Evolutionary conservation across 2,888 invertebrate genomes (phyloP), one percentile per base, ranked within the genome.

Genomic region (Amphipoea lucens): DNA sequence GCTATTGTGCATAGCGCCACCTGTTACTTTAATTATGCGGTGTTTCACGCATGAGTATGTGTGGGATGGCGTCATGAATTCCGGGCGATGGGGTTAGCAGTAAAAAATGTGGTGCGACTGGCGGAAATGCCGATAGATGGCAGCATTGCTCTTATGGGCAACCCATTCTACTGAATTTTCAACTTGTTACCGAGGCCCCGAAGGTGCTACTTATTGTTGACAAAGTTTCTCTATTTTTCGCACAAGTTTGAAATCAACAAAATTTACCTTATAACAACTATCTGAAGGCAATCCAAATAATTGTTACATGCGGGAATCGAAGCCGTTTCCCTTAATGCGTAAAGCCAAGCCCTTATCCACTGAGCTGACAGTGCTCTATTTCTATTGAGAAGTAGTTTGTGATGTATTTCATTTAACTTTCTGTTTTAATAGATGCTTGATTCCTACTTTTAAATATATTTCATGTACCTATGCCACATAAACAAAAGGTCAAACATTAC

Each of bases 21-120:
- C 80, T 81, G 29, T 83, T 42, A 20, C 12, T 11, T 45, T 74
- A 12, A 17, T 29, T n/a, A 73, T 29, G 45, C 14, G 17, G 17
- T 62, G 14, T 80, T 29, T 7, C 14, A 20, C 2, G 9, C 6
- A 14, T 4, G 6, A 23, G 40, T 65, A 40, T 40, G 9, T 36
- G 20, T 20, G 29, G 17, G 2, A n/a, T 36, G n/a, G 36, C 57
- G 17, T 2, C 7, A n/a, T 5, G 2, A 36, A 63, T 76, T 76
- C 40, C 11, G 2, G 42, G 14, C 29, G 9, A 1, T 67, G 20
- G 2, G n/a, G 54, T 9, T 42, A 42, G 0, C 20, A 6, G 29
- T 29, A 63, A 40, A 23, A 40, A 7, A 60, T 14, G 5, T 36
- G 1, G 36, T 57, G 0, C 7, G 23, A 0, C 14, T 57, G 23